Base-by-base conservation (phyloP, 1,140 invertebrate genomes). In the Leptinotarsa undecemlineata region DNA sequence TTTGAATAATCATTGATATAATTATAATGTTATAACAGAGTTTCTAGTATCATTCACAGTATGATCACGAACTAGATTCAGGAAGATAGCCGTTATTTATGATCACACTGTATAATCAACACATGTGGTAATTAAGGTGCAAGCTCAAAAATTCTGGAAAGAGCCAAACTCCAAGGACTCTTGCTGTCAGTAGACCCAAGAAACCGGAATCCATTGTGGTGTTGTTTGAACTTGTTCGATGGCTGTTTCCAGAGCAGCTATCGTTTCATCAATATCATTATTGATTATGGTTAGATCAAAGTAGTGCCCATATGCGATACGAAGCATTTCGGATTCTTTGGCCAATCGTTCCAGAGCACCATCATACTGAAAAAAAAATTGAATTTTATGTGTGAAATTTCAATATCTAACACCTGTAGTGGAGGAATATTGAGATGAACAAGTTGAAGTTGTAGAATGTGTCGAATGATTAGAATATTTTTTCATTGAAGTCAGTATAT, bases 191-290 rank as follows among this genome's bases (percentile, higher is more conserved):
- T 97, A 97, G 84, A 97, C 94, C 95, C 96, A 97, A 42, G 93
- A 94, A 1, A 97, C 95, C 14, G 95, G 95, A 74, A 98, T 95
- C 97, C 97, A 99, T 86, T 98, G 97, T 57, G 96, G 93, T 78
- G 93, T 93, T 76, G 92, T 93, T 84, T 95, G 94, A 68, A 98
- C 92, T 70, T 94, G 90, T 77, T 97, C 95, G 74, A 99, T 94
- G 21, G 96, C 93, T 71, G 91, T 90, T 84, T 99, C 96, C 77
- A 99, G 87, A 73, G 94, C 92, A 47, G 91, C 90, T 81, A 99
- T 98, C 48, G 98, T 99, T 85, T 99, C 97, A 84, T 99, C 97
- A 77, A 99, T 99, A 87, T 99, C 98, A 89, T 99, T 99, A 89
- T 99, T 99, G 21, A 99, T 94, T 82, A 99, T 98, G 64, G 95